Evolutionary conservation across 2,888 invertebrate species (phyloP).

Genomic region (Eupithecia pulchellata): DNA sequence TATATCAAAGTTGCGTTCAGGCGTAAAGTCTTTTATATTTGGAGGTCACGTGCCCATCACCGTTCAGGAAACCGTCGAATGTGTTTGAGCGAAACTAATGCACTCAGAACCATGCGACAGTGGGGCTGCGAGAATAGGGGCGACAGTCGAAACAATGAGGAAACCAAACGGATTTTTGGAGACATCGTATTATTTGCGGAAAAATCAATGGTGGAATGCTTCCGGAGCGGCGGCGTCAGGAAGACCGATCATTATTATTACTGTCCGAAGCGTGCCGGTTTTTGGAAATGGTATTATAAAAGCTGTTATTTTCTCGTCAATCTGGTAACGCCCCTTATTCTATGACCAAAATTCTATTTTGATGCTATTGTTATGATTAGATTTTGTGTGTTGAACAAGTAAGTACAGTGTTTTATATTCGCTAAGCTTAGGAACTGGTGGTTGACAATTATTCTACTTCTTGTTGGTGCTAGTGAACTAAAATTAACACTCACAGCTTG

Average conservation of each 20-base stretch:
- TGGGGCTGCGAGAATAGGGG: conserved; percentile 52
- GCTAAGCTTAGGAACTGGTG: background rate
- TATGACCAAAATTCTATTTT: conserved; percentile 49
- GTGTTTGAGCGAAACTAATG: conserved; percentile 82
- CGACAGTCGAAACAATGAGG: conserved; percentile 58
- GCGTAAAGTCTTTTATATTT: conserved; percentile 83
- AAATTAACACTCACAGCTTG: background rate
- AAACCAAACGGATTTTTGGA: conserved; percentile 60
- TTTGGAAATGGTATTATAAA: conserved; percentile 74
- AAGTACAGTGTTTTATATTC: background rate
- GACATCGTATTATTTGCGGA: conserved; percentile 79
- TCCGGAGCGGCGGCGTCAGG: conserved; percentile 75
- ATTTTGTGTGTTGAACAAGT: conserved; percentile 7
- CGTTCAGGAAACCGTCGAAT: conserved; percentile 80
- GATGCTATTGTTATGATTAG: conserved; percentile 37
- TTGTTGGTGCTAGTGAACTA: background rate
- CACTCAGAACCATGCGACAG: conserved; percentile 80
- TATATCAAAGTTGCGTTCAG: conserved; percentile 74
- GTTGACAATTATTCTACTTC: background rate
- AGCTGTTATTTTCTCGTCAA: conserved; percentile 75
- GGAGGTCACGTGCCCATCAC: conserved; percentile 77
- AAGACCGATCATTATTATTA: conserved; percentile 80
- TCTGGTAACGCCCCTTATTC: conserved; percentile 57
- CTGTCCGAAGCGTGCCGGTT: conserved; percentile 63
- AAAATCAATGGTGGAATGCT: conserved; percentile 81